These are phyloP conservation scores for Sarcophaga bullata DNA, from an alignment of 1,140 invertebrate species.

Conservation along the genomic window DNA sequence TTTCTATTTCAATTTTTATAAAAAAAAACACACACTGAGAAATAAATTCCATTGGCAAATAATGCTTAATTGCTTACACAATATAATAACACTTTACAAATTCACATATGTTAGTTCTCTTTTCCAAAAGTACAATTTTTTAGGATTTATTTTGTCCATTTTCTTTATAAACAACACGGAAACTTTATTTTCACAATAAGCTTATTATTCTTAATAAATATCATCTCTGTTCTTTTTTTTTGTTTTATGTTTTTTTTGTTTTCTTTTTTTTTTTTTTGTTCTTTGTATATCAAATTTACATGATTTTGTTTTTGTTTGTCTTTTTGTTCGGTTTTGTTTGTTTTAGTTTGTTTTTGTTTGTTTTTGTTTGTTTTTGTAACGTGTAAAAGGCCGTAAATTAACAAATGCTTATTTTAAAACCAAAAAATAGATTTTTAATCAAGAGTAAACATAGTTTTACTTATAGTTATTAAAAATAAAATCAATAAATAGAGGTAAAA, in stretches of 20 bases:
- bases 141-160: not conserved
- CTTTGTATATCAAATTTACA: not conserved
- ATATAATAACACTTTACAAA: no score
- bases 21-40: no score
- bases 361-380: not conserved
- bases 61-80: no score
- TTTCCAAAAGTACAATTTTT: not conserved
- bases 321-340: not conserved
- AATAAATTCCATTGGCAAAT: no score
- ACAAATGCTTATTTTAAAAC: conserved; percentile 26
- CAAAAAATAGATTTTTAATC: not conserved
- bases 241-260: no score
- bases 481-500: not conserved
- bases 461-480: conserved; percentile 26
- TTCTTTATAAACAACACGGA: conserved; percentile 12
- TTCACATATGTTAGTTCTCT: no score
- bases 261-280: no score
- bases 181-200: not conserved
- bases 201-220: not conserved
- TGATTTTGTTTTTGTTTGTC: not conserved
- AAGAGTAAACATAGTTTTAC: not conserved
- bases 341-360: no score
- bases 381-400: conserved; percentile 3
- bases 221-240: not conserved
- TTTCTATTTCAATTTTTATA: no score